Percentiles rank a stretch among this genome's conserved stretches.
These are phyloP conservation scores for Valencia hispanica DNA, from an alignment of 2,797 vertebrate genomes.

Conservation along the genomic window DNA sequence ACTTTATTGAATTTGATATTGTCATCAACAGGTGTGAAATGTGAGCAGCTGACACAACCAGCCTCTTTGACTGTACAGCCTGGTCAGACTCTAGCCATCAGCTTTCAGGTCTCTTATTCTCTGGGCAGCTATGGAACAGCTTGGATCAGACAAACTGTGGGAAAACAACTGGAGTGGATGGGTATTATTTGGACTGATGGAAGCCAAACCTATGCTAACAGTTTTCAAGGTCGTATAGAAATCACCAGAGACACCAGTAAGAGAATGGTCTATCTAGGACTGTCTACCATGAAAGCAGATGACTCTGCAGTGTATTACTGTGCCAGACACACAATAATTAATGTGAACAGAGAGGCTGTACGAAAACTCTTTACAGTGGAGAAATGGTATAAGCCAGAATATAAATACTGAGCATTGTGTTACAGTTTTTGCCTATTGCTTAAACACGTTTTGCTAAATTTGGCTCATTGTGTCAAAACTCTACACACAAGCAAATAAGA, in stretches of 20 bases:
- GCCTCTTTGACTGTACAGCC: not conserved
- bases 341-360: not conserved
- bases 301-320: constrained; percentile 27
- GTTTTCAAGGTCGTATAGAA: not conserved
- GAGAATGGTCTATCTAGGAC: not conserved
- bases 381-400: no score
- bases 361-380: not conserved
- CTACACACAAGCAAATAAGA: no score
- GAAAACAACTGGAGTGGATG: not conserved
- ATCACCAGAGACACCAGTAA: not conserved
- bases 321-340: not conserved
- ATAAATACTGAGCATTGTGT: no score
- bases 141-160: not conserved
- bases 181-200: not conserved
- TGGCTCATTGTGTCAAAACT: no score
- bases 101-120: not conserved
- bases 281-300: constrained; percentile 17
- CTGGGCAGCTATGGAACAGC: accelerated
- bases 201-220: accelerated
- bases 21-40: not conserved
- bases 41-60: not conserved
- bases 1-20: not conserved
- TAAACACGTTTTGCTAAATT: no score
- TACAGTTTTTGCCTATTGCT: no score
- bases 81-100: not conserved